Evolutionary conservation across 2,888 invertebrate species (phyloP).

Genomic region (Spodoptera picta): DNA sequence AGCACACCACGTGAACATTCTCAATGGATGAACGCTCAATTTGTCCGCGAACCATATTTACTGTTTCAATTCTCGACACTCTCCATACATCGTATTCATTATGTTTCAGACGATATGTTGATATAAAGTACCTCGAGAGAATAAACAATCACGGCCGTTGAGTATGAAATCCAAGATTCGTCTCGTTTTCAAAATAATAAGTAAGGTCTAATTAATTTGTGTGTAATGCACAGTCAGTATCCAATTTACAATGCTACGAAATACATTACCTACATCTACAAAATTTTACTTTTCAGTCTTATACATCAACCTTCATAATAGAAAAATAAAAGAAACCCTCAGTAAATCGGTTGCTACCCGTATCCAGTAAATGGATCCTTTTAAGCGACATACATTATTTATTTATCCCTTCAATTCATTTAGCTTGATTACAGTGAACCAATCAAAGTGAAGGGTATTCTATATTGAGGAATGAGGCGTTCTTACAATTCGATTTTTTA

Average conservation of each 20-base stretch:
- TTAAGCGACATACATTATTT: constrained; percentile 36
- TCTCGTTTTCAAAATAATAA: no score
- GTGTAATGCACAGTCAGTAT: no score
- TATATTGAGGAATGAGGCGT: neutral
- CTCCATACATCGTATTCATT: neutral
- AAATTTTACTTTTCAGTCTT: neutral
- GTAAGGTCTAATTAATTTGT: no score
- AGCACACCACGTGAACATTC: neutral
- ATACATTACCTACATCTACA: no score
- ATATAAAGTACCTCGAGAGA: neutral
- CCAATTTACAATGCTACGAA: no score
- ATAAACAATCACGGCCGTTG: no score
- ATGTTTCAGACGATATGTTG: neutral
- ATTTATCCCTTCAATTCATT: constrained; percentile 47
- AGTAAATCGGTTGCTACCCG: neutral
- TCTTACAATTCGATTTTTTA: constrained; percentile 2
- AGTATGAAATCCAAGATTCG: no score
- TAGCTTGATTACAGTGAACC: constrained; percentile 23
- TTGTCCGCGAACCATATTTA: neutral
- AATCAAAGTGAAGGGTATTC: constrained; percentile 24
- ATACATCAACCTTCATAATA: neutral
- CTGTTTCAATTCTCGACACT: neutral
- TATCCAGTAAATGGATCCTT: constrained; percentile 18
- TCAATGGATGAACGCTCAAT: neutral
- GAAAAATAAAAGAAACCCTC: constrained; percentile 6